phyloP scores from a whole-genome alignment of 2,888 invertebrate genomes.

The Chymomyza fuscimana region DNA sequence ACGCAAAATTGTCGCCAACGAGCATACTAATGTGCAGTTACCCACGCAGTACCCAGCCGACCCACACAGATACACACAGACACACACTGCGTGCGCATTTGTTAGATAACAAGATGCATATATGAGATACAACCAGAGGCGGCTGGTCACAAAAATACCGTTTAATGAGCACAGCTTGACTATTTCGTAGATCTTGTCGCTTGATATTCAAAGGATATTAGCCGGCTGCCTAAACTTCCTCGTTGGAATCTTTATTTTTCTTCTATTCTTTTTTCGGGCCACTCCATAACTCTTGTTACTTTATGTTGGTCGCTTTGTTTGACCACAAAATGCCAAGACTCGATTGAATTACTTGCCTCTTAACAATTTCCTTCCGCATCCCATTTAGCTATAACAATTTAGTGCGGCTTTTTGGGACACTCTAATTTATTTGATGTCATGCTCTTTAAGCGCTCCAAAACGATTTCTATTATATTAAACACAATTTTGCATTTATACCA shows the following conservation, averaged over 20 bases:
- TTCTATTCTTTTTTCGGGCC: slow-evolving; percentile 41
- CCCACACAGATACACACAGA: slow-evolving; percentile 35
- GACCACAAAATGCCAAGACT: slow-evolving; percentile 45
- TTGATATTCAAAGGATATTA: slow-evolving; percentile 61
- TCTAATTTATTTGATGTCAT: background rate
- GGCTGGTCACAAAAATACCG: slow-evolving; percentile 74
- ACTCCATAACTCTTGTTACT: slow-evolving; percentile 61
- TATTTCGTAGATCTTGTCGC: slow-evolving; percentile 64
- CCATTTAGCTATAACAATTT: slow-evolving; percentile 32
- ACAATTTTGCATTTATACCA: background rate
- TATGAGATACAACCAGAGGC: slow-evolving; percentile 56
- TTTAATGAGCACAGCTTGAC: slow-evolving; percentile 78
- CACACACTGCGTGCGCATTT: slow-evolving; percentile 19
- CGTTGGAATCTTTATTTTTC: background rate
- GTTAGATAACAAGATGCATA: slow-evolving; percentile 70
- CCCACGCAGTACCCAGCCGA: slow-evolving; percentile 43
- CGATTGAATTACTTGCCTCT: slow-evolving; percentile 45
- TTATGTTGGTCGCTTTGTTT: slow-evolving; percentile 60
- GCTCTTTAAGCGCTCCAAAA: background rate
- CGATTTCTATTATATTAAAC: background rate
- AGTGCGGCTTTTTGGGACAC: slow-evolving; percentile 39
- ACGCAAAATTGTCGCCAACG: slow-evolving; percentile 65
- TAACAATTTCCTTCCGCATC: slow-evolving; percentile 59
- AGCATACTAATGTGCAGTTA: slow-evolving; percentile 48
- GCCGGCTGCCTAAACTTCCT: slow-evolving; percentile 54